Base-by-base conservation (phyloP, 2,113 vertebrate genomes). In the Colossoma macropomum region DNA sequence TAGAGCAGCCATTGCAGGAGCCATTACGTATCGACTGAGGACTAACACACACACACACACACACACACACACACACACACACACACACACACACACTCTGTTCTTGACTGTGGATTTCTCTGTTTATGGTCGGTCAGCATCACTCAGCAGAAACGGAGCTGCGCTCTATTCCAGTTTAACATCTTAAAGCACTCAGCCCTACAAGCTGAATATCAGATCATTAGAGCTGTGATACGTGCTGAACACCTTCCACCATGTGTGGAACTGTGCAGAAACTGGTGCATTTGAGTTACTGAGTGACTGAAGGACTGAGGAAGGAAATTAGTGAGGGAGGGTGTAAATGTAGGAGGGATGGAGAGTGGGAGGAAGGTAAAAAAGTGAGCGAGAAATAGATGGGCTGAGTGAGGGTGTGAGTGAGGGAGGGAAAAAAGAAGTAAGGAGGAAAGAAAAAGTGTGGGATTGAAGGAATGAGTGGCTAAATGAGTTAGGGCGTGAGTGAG, bases 1-100 rank as follows among this genome's bases (percentile, higher is more conserved):
- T 92, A 86, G 60, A 30, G 86, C 86, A 86, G 81, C 74, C 84
- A 90, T 87, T 87, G 89, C 88, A 85, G 89, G 88, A 87, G 86
- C 85, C 83, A 85, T 85, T 92, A 87, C 85, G 80, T 90, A 94
- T 93, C n/a, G 90, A 93, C 87, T 62, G n/a, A 32, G 69, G 69
- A 76, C 86, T 83, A 89, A 89, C 30, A 21, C 65, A 66, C 28
- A 30, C 28, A 32, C 17, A 21, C 66, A 69, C 73, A n/a, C 56
- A n/a, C 52, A 89, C 45, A 23, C 66, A 41, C 32, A 23, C 21
- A 34, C 17, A 34, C 66, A 76, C 73, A 60, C 56, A 89, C 45
- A 41, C 66, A 70, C 32, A 38, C 32, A 21, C 8, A 34, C 66
- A 76, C 72, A 56, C 52, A 56, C 45, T 12, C 9, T 48, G 25